Conservation (phyloP, 2,113 vertebrate species). For the Laticauda colubrina region DNA sequence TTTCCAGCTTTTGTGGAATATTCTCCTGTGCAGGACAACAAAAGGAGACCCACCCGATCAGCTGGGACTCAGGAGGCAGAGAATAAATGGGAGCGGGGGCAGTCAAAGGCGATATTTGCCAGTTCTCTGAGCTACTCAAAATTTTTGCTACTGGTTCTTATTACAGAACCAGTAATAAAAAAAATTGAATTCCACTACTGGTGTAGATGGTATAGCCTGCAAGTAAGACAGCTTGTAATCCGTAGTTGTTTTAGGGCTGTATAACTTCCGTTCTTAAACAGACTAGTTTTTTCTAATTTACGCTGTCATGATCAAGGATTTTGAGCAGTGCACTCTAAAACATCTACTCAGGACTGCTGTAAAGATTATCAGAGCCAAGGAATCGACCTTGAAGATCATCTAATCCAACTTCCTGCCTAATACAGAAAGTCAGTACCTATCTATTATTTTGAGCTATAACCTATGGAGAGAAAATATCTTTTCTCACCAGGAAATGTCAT, state of each 20-base stretch:
- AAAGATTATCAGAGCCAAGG: neutral
- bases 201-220: neutral
- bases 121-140: too few relatives aligned
- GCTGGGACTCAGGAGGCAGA: too few relatives aligned
- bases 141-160: too few relatives aligned
- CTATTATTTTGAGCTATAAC: neutral
- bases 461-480: neutral
- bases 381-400: neutral
- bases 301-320: neutral
- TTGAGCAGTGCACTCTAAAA: neutral
- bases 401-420: neutral
- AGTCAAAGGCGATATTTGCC: too few relatives aligned
- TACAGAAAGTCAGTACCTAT: neutral
- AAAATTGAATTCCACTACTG: too few relatives aligned
- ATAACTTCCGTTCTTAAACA: neutral
- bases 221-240: neutral
- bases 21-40: too few relatives aligned
- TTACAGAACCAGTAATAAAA: too few relatives aligned
- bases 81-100: too few relatives aligned
- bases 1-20: too few relatives aligned
- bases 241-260: neutral
- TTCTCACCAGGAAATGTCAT: neutral
- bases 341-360: neutral
- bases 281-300: neutral
- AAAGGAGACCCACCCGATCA: too few relatives aligned